Conservation (phyloP, 2,113 vertebrate genomes). For the Oncorhynchus clarkii region DNA sequence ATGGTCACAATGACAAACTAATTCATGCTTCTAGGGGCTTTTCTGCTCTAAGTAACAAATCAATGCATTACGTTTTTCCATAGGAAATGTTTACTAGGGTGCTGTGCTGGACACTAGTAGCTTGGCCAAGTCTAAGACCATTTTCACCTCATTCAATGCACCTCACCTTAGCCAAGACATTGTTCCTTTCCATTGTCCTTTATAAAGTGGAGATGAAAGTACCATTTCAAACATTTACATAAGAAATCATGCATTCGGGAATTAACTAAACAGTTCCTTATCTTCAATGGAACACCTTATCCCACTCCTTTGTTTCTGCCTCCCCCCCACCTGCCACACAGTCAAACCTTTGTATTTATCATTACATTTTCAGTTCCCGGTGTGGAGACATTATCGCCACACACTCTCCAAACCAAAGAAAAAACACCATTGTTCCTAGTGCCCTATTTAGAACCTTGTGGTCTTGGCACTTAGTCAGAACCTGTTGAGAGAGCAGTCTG, state of each 20-base stretch:
- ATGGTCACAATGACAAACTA: background rate
- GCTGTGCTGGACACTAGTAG: background rate
- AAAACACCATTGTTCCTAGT: slow-evolving; percentile 41
- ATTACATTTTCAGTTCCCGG: slow-evolving; percentile 29
- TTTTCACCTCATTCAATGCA: background rate
- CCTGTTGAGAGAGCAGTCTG: background rate
- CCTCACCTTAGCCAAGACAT: slow-evolving; percentile 7
- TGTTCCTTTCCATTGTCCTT: background rate
- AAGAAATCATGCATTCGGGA: slow-evolving; percentile 28
- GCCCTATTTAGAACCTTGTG: slow-evolving; percentile 36
- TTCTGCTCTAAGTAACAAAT: background rate
- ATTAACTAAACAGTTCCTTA: slow-evolving; percentile 45
- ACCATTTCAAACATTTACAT: slow-evolving; percentile 27
- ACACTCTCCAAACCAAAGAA: slow-evolving; percentile 35
- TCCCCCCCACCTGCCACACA: slow-evolving; percentile 31
- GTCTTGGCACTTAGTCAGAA: slow-evolving; percentile 28
- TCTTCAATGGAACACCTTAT: slow-evolving; percentile 61
- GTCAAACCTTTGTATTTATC: slow-evolving; percentile 34
- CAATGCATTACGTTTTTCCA: background rate
- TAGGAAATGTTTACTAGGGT: background rate
- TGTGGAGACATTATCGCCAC: slow-evolving; percentile 47
- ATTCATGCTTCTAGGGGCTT: background rate
- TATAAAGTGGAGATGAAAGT: slow-evolving; percentile 11
- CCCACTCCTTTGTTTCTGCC: slow-evolving; percentile 38
- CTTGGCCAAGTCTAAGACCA: background rate